These are phyloP conservation scores for Chironomus tentans DNA, from an alignment of 2,888 invertebrate genomes.

Conservation along the genomic window DNA sequence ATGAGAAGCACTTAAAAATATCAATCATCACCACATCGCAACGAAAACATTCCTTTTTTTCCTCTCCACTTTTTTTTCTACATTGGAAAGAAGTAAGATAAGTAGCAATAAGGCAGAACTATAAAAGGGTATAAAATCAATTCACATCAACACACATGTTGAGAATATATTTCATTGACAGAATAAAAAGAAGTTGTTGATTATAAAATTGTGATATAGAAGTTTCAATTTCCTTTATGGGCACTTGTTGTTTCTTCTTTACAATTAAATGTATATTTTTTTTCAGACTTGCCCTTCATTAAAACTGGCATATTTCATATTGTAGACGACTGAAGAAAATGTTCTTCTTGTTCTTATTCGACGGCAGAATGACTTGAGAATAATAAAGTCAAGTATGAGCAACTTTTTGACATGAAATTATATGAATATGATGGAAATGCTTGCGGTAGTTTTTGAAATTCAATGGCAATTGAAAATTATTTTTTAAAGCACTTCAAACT, in stretches of 20 bases:
- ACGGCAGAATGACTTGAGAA: neutral
- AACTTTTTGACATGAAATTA: neutral
- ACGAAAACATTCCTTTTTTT: no score
- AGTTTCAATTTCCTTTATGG: slow-evolving; percentile 9
- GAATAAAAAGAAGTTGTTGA: neutral
- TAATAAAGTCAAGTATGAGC: neutral
- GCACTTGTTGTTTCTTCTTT: slow-evolving; percentile 1
- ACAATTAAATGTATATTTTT: neutral
- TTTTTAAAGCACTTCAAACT: neutral
- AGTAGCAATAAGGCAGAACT: no score
- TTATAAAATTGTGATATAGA: neutral
- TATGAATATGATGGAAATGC: no score
- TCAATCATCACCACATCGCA: no score
- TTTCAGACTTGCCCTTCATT: neutral
- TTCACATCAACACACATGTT: neutral
- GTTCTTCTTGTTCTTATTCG: no score
- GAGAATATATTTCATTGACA: neutral
- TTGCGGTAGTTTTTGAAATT: neutral
- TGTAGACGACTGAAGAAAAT: no score
- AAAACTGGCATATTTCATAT: no score
- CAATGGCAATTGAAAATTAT: neutral
- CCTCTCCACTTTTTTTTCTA: no score
- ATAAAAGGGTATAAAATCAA: neutral
- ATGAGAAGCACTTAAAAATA: no score
- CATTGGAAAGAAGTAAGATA: neutral